Base-by-base conservation (phyloP, 92 coral and sea anemone genomes). In the Meandrina meandrites region DNA sequence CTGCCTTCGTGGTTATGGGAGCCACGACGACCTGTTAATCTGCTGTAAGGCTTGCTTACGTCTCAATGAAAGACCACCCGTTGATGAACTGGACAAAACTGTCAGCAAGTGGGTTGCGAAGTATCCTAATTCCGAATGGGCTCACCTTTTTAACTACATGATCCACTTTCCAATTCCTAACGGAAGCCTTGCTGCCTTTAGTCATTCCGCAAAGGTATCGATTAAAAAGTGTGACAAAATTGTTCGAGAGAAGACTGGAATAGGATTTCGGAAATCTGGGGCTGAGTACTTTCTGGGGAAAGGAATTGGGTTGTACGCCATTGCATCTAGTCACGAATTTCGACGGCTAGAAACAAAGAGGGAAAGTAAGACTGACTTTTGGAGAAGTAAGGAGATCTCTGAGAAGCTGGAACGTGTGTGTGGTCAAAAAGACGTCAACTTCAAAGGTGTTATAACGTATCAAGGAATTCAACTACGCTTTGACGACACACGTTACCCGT, bases 281-380 rank as follows among this genome's bases (percentile, higher is more conserved):
- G 84, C 95, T 24, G 95, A 92, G 76, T 92, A 92, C 71, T 84
- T 89, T 54, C 95, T 92, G 84, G 95, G 95, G 2, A 89, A 83
- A 72, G 93, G 89, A 12, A 84, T 67, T 62, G 93, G 95, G 0
- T 70, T 92, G 77, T 45, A 87, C 82, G 92, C 92, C 18, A 60
- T 89, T 86, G 91, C 72, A 76, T 83, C 57, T 34, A 83, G 84
- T n/a, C 88, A 74, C 27, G 74, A 86, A 58, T 81, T 56, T 14
- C 81, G 78, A 8, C 40, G 62, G 64, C 79, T 86, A 16, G 86
- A 89, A 53, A 78, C 67, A 22, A 89, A 79, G 24, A 0, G 57
- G 78, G 89, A 90, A 62, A 75, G 77, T 3, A 92, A 92, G 70
- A 87, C 92, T 22, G 84, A 89, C 31, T 92, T 86, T 37, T 92